Evolutionary conservation across 2,113 vertebrate species (phyloP), one percentile per base, ranked within the genome.

Genomic region (Thamnaconus septentrionalis): DNA sequence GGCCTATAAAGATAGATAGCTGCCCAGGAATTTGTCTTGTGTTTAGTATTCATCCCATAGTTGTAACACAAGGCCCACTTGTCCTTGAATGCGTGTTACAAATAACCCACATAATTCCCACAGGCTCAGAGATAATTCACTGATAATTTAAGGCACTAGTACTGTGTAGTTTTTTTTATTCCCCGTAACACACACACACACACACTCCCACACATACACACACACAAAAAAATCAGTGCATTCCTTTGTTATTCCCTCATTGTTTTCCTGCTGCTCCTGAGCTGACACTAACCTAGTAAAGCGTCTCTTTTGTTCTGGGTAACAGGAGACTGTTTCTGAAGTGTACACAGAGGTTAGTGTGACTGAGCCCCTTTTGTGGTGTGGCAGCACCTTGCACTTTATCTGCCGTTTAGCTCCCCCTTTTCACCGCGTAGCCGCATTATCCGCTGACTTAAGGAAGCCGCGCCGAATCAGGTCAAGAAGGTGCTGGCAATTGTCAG

Each of bases 241-340:
- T 90, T 89, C 83, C 78, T 90, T 79, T 82, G 80, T 86, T 82
- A 80, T 76, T 61, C 69, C 66, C 63, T 57, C 71, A 87, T 88
- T 90, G 88, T 91, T 81, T 89, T 71, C 58, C 18, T 11, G 49
- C 74, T 57, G 79, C 76, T 91, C 80, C 87, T 78, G 84, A 81
- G 79, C 87, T 87, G 87, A 90, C 88, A 85, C 89, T 89, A 90
- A 90, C 88, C 88, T 81, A 88, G 79, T 85, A 90, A 88, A 87
- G 75, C 86, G 42, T 82, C 53, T 75, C 85, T 85, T 90, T 92
- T 92, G 88, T 92, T 86, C 81, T 52, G 69, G 56, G 91, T 91
- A 91, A 90, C 80, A 48, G 79, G 87, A 92, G 86, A 84, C 75
- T 65, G 74, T 83, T 82, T 79, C 82, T 85, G 75, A 76, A 87